Base-by-base conservation (phyloP, 1,140 invertebrate genomes). In the Scaptomyza montana region DNA sequence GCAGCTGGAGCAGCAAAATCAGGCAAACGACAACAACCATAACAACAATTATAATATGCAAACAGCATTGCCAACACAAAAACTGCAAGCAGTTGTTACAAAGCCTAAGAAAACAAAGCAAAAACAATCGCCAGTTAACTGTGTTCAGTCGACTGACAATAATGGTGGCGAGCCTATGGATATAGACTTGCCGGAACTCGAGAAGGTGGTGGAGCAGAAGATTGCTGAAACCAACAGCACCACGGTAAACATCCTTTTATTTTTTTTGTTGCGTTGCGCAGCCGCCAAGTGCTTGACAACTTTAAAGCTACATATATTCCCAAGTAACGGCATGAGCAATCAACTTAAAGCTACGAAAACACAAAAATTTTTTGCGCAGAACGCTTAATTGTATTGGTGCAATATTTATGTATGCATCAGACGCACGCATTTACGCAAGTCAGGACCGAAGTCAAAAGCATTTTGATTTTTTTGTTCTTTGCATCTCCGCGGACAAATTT, bases 121-220 rank as follows among this genome's bases (percentile, higher is more conserved):
- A 33, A 16, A 21, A n/a, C 4, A 25, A 1, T 25, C 21, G 2
- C 21, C 21, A 25, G 21, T 25, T 2, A 25, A 25, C 0, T 2
- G 21, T 25, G 28, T 25, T 28, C 8, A 8, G 13, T 4, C 33
- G 28, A 69, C 9, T 25, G 36, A 55, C 45, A 62, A 8, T 25
- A 36, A 55, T 50, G 76, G 70, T 8, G 16, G 8, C 2, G 79
- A 82, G 21, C 66, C 74, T 8, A 87, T 87, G 80, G 84, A 87
- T 33, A 73, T 78, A 12, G 70, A 73, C 30, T 28, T 12, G 28
- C 45, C 36, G 19, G 45, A 66, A 1, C 10, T 2, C 28, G 25
- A 56, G 28, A 46, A 25, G 30, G 5, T 33, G 30, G 8, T 1
- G 45, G 1, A n/a, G 1, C 2, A 41, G 8, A 12, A 46, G 2